A percentile compares a stretch with the other conserved stretches of the same genome.
phyloP scores from a whole-genome alignment of 2,888 invertebrate species.

The Ischnura elegans region DNA sequence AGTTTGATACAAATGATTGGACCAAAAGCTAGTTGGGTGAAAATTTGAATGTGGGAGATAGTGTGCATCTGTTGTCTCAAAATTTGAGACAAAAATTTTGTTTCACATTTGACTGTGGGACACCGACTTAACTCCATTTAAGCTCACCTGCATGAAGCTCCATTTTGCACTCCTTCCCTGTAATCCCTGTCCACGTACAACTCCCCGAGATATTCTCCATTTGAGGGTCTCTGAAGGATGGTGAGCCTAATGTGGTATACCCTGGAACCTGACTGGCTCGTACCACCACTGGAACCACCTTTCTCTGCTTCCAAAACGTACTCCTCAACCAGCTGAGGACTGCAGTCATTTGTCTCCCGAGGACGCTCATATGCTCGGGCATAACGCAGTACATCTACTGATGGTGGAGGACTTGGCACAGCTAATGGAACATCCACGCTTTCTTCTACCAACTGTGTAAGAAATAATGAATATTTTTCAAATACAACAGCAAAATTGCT shows the following conservation, averaged over 20 bases:
- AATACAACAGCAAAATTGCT: not conserved
- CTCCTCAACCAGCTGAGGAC: slow-evolving; percentile 91
- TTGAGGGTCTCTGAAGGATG: slow-evolving; percentile 91
- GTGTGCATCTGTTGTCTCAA: no score
- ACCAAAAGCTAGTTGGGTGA: no score
- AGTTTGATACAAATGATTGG: no score
- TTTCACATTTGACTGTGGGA: no score
- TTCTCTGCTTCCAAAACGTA: slow-evolving; percentile 93
- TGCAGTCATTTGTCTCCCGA: slow-evolving; percentile 84
- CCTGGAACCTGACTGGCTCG: slow-evolving; percentile 78
- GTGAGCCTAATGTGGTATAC: slow-evolving; percentile 93
- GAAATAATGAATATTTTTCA: not conserved
- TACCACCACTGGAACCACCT: slow-evolving; percentile 80
- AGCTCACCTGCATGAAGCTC: slow-evolving; percentile 88
- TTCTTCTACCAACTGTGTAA: slow-evolving; percentile 46
- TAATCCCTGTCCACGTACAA: slow-evolving; percentile 93
- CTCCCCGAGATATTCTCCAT: slow-evolving; percentile 93
- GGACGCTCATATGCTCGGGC: slow-evolving; percentile 83
- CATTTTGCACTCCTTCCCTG: slow-evolving; percentile 87
- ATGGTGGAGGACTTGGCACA: slow-evolving; percentile 71
- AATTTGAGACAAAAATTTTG: no score
- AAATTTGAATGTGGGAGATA: no score
- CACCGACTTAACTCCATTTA: no score
- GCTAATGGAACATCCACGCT: slow-evolving; percentile 69
- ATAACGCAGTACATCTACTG: slow-evolving; percentile 75